Conservation (phyloP, 1,140 invertebrate genomes). For the Mya arenaria region DNA sequence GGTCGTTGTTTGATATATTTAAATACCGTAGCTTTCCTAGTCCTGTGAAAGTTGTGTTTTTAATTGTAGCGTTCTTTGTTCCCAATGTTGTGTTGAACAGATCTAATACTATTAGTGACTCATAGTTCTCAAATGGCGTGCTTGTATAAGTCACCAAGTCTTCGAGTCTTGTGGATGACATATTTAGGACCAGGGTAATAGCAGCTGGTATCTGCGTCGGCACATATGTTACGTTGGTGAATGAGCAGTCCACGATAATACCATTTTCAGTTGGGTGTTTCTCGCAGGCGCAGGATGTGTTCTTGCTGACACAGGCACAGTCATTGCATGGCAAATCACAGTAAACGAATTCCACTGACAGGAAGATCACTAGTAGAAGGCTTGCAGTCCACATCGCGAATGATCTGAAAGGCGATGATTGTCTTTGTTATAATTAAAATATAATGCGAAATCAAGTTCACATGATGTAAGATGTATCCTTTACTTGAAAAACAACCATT, state of each 20-base stretch:
- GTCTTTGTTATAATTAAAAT: no score
- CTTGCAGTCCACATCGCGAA: no score
- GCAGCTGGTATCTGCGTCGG: not conserved
- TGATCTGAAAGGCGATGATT: no score
- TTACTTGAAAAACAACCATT: no score
- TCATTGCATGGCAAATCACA: no score
- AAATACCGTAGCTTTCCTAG: not conserved
- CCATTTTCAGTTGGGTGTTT: no score
- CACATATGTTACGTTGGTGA: not conserved
- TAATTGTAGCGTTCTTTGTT: not conserved
- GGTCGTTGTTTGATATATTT: conserved; percentile 30
- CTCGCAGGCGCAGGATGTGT: no score
- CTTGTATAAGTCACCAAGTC: not conserved
- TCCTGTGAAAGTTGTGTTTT: not conserved
- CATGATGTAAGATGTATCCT: no score
- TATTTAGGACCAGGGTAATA: not conserved
- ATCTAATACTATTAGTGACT: not conserved
- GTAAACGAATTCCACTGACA: no score
- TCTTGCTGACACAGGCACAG: no score
- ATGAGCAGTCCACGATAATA: conserved; percentile 5
- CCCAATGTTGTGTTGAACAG: conserved; percentile 9
- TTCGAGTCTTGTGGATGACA: not conserved
- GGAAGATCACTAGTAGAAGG: no score
- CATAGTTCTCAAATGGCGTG: not conserved
- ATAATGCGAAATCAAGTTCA: no score